A percentile compares a stretch with the other conserved stretches of the same genome.
phyloP scores from a whole-genome alignment of 2,797 vertebrate genomes.

The Halcyon leucocephala region DNA sequence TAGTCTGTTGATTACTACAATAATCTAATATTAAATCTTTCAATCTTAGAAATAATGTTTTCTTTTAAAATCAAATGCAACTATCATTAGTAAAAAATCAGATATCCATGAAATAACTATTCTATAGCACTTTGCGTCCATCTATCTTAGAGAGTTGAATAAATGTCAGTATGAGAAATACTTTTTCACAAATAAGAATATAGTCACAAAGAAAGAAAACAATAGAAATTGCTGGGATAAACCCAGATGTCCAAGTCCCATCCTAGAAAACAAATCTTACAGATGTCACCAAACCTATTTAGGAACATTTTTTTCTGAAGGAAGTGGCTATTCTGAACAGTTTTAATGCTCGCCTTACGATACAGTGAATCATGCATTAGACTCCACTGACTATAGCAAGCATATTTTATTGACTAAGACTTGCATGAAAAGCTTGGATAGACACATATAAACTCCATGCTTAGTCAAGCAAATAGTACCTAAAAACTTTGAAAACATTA shows the following conservation, averaged over 20 bases:
- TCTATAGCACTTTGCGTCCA: neutral
- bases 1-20: neutral
- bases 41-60: neutral
- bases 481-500: neutral
- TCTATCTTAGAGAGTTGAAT: neutral
- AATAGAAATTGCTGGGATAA: neutral
- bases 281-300: neutral
- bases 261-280: neutral
- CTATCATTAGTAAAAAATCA: neutral
- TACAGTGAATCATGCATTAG: neutral
- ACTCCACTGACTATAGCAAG: neutral
- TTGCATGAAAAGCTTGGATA: neutral
- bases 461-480: neutral
- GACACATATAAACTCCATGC: neutral
- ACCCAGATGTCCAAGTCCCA: neutral
- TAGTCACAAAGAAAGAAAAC: neutral
- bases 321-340: neutral
- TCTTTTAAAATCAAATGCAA: neutral
- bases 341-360: neutral
- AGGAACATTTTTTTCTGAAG: neutral
- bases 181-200: neutral
- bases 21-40: neutral
- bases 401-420: neutral
- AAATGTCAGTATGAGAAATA: neutral
- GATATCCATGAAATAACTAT: neutral